These are phyloP conservation scores for Notocelia uddmanniana DNA, from an alignment of 2,888 invertebrate genomes.

Conservation along the genomic window DNA sequence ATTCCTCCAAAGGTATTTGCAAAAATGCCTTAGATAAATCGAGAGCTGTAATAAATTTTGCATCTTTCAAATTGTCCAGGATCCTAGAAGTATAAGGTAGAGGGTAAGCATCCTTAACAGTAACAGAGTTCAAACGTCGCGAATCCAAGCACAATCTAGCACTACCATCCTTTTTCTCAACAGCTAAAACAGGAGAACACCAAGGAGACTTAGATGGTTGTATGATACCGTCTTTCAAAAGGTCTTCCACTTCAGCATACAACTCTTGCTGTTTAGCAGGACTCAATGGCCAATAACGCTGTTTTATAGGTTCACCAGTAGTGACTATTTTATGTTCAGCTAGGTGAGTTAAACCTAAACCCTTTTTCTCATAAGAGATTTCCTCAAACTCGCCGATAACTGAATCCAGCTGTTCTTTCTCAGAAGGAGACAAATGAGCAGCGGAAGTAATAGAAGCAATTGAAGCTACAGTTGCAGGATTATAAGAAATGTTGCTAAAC, in stretches of 20 bases:
- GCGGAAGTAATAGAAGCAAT: constrained; percentile 20
- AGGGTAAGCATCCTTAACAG: constrained; percentile 29
- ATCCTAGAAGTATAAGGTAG: constrained; percentile 21
- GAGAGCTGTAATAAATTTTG: neutral
- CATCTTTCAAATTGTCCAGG: constrained; percentile 17
- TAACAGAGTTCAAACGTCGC: constrained; percentile 20
- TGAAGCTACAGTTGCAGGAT: neutral
- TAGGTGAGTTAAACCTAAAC: constrained; percentile 6
- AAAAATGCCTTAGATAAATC: constrained; percentile 28
- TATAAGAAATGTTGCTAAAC: constrained; percentile 11
- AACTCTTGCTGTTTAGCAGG: constrained; percentile 12
- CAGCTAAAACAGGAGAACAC: constrained; percentile 11
- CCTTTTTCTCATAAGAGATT: constrained; percentile 24
- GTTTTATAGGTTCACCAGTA: neutral
- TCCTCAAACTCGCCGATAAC: constrained; percentile 1
- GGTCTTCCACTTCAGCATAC: constrained; percentile 6
- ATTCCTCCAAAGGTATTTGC: constrained; percentile 12
- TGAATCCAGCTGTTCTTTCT: neutral
- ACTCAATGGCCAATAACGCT: constrained; percentile 16
- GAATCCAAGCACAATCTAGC: constrained; percentile 18
- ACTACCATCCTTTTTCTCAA: constrained; percentile 16
- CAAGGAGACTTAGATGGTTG: constrained; percentile 16
- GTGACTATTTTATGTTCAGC: constrained; percentile 16
- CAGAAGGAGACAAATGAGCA: neutral
- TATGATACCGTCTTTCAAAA: constrained; percentile 3